Evolutionary conservation across 1,140 invertebrate genomes (phyloP), one percentile per base, ranked within the genome.

Genomic region (Eriosoma lanigerum): DNA sequence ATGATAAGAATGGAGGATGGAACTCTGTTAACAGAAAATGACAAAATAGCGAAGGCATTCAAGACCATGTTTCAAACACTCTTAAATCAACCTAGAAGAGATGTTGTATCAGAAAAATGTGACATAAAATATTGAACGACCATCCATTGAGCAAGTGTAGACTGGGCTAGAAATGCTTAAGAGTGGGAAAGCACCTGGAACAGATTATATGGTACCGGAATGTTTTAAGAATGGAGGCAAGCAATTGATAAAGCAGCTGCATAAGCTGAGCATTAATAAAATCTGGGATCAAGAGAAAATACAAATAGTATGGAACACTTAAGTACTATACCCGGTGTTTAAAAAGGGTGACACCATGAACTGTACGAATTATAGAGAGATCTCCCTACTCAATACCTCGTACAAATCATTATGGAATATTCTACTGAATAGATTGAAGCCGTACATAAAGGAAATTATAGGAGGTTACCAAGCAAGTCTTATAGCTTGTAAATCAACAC

Each of bases 71-170:
- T 70, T 50, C 44, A 48, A 44, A 50, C 66, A 26, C 46, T 70
- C 21, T 70, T 70, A 6, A 70, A 70, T 50, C 66, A 70, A 70
- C 44, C 66, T 48, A 50, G 46, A 70, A 70, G 46, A 70, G 21
- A 70, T 70, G 46, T 70, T 26, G 46, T 48, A 26, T 0, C 66
- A 70, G 66, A 70, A 70, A 21, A 70, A 70, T 48, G 19, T 70
- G 66, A 70, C 66, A 70, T n/a, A 76, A 76, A 56, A 76, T 54
- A 76, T 76, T 56, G 48, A 76, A 76, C 21, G 29, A 26, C 73
- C 73, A 76, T 54, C 73, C 26, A 50, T 56, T 2, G 29, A 38
- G 29, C 50, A 76, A 76, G 73, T 56, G 32, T 3, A 56, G 54
- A 58, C 48, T 15, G 50, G 29, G 9, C 21, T 76, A 17, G 48